Evolutionary conservation across 1,140 invertebrate species (phyloP).

Genomic region (Phortica variegata): DNA sequence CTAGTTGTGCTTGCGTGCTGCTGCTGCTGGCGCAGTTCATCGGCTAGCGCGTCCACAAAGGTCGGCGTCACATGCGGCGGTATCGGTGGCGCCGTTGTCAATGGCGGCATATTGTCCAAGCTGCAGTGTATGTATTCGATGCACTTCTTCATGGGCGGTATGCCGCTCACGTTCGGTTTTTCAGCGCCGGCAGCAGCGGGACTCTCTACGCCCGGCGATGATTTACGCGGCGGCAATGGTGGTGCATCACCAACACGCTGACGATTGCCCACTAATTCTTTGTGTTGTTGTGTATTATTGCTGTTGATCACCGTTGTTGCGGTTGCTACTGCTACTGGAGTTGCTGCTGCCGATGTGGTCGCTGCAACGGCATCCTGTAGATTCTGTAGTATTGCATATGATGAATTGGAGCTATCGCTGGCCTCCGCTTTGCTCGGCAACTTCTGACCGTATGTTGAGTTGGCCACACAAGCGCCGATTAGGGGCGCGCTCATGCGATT

Average conservation of each 20-base stretch:
- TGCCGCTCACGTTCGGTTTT: constrained; percentile 8
- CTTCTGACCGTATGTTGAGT: constrained; percentile 42
- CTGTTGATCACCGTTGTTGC: neutral
- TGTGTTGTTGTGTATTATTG: neutral
- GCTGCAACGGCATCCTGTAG: constrained; percentile 28
- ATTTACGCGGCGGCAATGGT: constrained; percentile 64
- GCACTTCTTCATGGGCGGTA: constrained; percentile 35
- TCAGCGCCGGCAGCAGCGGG: constrained; percentile 33
- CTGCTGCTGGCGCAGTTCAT: constrained; percentile 45
- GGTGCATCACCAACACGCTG: constrained; percentile 24
- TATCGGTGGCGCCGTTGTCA: constrained; percentile 54
- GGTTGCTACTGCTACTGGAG: neutral
- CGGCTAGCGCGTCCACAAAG: constrained; percentile 38
- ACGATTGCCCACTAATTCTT: no score
- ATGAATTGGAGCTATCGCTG: constrained; percentile 41
- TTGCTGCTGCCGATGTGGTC: constrained; percentile 2
- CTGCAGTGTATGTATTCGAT: constrained; percentile 46
- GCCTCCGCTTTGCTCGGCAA: constrained; percentile 27
- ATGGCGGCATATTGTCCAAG: constrained; percentile 49
- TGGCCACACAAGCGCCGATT: constrained; percentile 37
- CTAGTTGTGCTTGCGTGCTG: constrained; percentile 14
- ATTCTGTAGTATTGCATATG: constrained; percentile 51
- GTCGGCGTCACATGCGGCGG: constrained; percentile 41
- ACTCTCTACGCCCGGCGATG: constrained; percentile 61
- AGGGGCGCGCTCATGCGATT: constrained; percentile 54